Evolutionary conservation across 2,113 vertebrate genomes (phyloP).

Genomic region (Chelonoidis abingdonii): DNA sequence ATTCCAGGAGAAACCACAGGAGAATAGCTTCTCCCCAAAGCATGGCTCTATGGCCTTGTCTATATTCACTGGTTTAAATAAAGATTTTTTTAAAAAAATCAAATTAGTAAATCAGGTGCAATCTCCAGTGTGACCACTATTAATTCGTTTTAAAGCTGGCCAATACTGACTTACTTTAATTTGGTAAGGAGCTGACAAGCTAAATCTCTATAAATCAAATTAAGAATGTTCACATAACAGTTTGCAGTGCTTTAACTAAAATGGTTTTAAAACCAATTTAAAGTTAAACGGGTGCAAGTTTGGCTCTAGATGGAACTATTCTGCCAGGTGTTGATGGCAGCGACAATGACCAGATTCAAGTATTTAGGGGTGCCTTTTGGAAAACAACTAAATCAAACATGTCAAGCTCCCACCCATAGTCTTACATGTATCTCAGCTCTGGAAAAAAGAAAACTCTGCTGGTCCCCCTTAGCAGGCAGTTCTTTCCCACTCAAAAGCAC

Average conservation of each 20-base stretch:
- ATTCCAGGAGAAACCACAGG: background rate
- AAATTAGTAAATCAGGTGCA: background rate
- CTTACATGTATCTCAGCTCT: background rate
- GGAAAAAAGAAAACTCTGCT: background rate
- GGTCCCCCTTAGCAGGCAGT: background rate
- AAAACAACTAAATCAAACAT: background rate
- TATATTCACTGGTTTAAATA: background rate
- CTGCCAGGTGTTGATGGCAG: background rate
- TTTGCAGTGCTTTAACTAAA: background rate
- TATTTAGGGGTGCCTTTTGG: background rate
- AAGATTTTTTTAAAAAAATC: background rate
- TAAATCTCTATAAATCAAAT: background rate
- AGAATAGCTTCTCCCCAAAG: background rate
- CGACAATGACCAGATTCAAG: fast-evolving
- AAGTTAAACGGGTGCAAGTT: background rate
- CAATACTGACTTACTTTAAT: background rate
- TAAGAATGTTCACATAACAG: background rate
- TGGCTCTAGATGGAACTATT: background rate
- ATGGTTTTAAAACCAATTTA: background rate
- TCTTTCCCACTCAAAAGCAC: background rate
- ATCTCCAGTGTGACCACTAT: background rate
- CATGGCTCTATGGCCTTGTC: background rate
- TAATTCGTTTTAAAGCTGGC: background rate
- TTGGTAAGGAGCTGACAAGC: background rate
- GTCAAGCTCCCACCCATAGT: background rate